These are phyloP conservation scores for Trichomalopsis sarcophagae DNA, from an alignment of 1,140 invertebrate species.

Conservation along the genomic window DNA sequence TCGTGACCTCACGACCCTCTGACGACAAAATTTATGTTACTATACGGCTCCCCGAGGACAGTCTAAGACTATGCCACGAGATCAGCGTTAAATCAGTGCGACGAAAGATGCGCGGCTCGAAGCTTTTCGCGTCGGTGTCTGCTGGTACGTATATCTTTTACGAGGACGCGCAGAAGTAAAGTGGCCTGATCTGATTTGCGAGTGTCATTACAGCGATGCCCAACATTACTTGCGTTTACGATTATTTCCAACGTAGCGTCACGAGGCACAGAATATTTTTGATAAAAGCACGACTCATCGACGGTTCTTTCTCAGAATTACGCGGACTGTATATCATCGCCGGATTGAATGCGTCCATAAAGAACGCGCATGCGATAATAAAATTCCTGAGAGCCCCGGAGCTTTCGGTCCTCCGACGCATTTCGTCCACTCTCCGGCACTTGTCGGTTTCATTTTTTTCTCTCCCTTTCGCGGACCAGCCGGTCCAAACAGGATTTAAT, in stretches of 20 bases:
- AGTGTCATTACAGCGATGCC: neutral
- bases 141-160: neutral
- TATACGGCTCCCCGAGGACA: no score
- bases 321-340: neutral
- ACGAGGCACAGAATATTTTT: neutral
- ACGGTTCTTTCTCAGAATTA: no score
- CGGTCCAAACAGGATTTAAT: neutral
- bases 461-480: neutral
- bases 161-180: neutral
- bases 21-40: conserved; percentile 6
- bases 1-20: neutral
- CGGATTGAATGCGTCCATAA: neutral
- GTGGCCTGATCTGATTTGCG: conserved; percentile 37
- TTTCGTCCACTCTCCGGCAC: neutral
- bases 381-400: neutral
- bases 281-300: no score
- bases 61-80: neutral
- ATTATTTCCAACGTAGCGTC: neutral
- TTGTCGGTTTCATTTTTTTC: neutral
- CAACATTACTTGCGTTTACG: neutral
- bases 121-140: neutral
- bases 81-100: neutral
- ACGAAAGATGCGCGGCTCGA: neutral
- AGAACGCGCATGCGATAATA: neutral
- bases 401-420: neutral